Evolutionary conservation across 2,888 invertebrate genomes (phyloP).

Genomic region (Melieria crassipennis): DNA sequence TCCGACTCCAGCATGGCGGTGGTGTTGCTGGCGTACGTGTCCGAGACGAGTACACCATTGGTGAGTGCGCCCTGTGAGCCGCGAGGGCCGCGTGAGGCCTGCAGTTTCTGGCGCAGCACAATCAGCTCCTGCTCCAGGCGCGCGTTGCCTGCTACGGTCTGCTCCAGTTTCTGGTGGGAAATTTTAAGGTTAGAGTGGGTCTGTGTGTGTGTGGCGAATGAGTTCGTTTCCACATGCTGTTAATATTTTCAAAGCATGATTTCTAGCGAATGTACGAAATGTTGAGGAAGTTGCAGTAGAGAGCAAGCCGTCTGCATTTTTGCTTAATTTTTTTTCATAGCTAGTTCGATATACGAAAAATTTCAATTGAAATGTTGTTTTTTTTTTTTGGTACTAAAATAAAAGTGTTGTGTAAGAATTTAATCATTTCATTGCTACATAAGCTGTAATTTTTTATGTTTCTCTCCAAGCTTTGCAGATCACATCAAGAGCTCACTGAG

Average conservation of each 20-base stretch:
- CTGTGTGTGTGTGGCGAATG: constrained; percentile 7
- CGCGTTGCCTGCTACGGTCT: constrained; percentile 90
- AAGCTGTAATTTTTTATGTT: too few species aligned
- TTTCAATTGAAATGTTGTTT: too few species aligned
- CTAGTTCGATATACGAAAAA: background rate
- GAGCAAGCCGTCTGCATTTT: constrained; percentile 45
- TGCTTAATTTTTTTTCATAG: background rate
- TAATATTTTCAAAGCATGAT: constrained; percentile 37
- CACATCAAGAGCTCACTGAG: too few species aligned
- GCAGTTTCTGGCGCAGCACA: constrained; percentile 83
- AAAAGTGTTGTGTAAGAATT: too few species aligned
- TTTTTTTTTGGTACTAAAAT: too few species aligned
- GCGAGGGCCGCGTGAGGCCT: constrained; percentile 72
- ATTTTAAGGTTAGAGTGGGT: background rate
- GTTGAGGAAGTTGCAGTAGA: constrained; percentile 33
- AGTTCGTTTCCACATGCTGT: constrained; percentile 38
- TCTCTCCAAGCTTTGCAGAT: too few species aligned
- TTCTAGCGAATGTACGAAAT: constrained; percentile 14
- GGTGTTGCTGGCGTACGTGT: constrained; percentile 68
- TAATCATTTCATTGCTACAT: too few species aligned
- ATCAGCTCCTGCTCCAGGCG: constrained; percentile 88
- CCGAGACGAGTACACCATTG: constrained; percentile 64
- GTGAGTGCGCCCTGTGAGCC: constrained; percentile 51
- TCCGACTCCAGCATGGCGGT: constrained; percentile 82
- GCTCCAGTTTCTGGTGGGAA: constrained; percentile 79